Evolutionary conservation across 2,113 vertebrate genomes (phyloP), one percentile per base, ranked within the genome.

Genomic region (Jaculus jaculus): DNA sequence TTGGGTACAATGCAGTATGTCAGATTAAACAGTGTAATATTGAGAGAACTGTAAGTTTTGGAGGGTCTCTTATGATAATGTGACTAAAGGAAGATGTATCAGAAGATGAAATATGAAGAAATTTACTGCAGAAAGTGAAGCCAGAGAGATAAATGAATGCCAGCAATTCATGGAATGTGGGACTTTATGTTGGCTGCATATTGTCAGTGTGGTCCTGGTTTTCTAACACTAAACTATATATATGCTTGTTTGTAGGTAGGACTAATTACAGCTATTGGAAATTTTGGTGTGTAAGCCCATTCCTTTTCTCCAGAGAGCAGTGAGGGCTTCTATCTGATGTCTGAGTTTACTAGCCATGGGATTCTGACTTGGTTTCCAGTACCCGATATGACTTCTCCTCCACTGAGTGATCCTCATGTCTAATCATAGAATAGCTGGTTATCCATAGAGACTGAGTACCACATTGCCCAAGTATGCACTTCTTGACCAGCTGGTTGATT

Each of bases 91-190:
- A 88, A 63, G 16, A 2, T 71, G 5, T 54, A 20, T 26, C 58
- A 73, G 84, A 89, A 39, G 1, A 1, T 15, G 42, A 28, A 72
- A 0, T 21, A 24, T 20, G 23, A 75, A 32, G 84, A 82, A 84
- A 88, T 32, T 11, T 9, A 30, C 23, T 79, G 39, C 32, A 82
- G 37, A 63, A 30, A 78, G 5, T 21, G 11, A 71, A 65, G 17
- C 2, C n/a, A 4, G 3, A 47, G 8, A 17, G 12, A 71, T 42
- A 13, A 84, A 37, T n/a, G 37, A 23, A n/a, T 37, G 26, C 32
- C 10, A 13, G 23, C 0, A 5, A 8, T 9, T 13, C 26, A 16
- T 5, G 2, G 16, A 65, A 17, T 5, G 32, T 26, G 47, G 24
- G 10, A 6, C 58, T 89, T 37, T 34, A n/a, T 74, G 11, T 42